phyloP scores from a whole-genome alignment of 2,888 invertebrate species.

The Sesia bembeciformis region DNA sequence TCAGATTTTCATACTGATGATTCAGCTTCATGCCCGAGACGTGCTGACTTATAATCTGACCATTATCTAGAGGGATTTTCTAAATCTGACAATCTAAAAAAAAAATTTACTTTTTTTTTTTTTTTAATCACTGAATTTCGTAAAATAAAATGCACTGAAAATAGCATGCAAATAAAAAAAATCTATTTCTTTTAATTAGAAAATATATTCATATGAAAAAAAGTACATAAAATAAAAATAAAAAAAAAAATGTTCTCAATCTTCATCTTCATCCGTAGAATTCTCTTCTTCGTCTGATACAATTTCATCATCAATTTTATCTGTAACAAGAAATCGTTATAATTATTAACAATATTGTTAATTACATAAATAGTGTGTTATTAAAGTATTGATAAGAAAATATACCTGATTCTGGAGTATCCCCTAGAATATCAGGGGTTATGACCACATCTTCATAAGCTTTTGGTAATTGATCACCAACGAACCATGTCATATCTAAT shows the following conservation, averaged over 20 bases:
- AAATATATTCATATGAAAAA: not conserved
- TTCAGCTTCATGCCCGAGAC: not conserved
- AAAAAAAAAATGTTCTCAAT: not conserved
- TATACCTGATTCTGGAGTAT: conserved; percentile 12
- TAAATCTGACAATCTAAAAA: no score
- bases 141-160: not conserved
- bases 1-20: not conserved
- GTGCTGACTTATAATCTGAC: not conserved
- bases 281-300: not conserved
- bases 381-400: conserved; percentile 3
- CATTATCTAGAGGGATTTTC: no score
- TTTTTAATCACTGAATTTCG: not conserved
- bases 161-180: not conserved
- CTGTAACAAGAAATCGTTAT: conserved; percentile 1
- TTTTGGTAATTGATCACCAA: conserved; percentile 13
- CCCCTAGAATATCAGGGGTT: conserved; percentile 16
- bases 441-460: no score
- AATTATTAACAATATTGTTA: conserved; percentile 5
- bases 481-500: not conserved
- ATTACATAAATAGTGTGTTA: conserved; percentile 6
- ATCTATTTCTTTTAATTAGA: not conserved
- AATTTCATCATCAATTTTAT: not conserved
- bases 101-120: not conserved
- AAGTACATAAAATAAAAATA: not conserved
- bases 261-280: conserved; percentile 1